Evolutionary conservation across 2,797 vertebrate species (phyloP).

Genomic region (Halcyon badia): DNA sequence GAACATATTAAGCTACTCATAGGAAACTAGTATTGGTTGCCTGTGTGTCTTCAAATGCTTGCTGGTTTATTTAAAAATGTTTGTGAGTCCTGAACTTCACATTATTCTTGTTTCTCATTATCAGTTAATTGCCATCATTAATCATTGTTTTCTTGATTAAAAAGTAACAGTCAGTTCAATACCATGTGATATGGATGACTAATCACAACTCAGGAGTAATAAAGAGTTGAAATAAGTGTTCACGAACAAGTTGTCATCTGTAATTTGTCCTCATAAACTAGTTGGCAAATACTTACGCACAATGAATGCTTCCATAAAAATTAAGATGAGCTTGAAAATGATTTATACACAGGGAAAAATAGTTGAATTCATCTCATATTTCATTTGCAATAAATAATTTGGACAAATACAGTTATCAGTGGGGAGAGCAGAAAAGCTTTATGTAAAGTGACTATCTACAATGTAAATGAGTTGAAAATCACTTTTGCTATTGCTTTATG

Average conservation of each 20-base stretch:
- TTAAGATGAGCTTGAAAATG: constrained; percentile 45
- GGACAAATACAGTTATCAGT: constrained; percentile 58
- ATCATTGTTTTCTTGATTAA: constrained; percentile 74
- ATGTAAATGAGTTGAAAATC: constrained; percentile 61
- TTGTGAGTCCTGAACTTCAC: constrained; percentile 51
- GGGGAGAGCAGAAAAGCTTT: constrained; percentile 5
- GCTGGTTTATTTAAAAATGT: constrained; percentile 39
- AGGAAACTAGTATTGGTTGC: neutral
- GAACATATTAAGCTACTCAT: neutral
- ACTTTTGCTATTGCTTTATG: constrained; percentile 21
- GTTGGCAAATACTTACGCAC: constrained; percentile 53
- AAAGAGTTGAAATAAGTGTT: constrained; percentile 68
- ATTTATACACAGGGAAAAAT: constrained; percentile 43
- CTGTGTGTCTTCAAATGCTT: neutral
- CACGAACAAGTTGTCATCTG: constrained; percentile 61
- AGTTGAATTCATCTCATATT: constrained; percentile 33
- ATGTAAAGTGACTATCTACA: constrained; percentile 7
- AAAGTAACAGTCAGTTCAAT: constrained; percentile 70
- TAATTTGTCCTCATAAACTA: constrained; percentile 72
- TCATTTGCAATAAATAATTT: constrained; percentile 51
- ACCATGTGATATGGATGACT: constrained; percentile 65
- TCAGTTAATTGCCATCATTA: constrained; percentile 72
- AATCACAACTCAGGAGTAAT: constrained; percentile 69
- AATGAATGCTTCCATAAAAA: constrained; percentile 54
- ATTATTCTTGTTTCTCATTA: constrained; percentile 66